Evolutionary conservation across 2,797 vertebrate genomes (phyloP).

Genomic region (Capromys pilorides): DNA sequence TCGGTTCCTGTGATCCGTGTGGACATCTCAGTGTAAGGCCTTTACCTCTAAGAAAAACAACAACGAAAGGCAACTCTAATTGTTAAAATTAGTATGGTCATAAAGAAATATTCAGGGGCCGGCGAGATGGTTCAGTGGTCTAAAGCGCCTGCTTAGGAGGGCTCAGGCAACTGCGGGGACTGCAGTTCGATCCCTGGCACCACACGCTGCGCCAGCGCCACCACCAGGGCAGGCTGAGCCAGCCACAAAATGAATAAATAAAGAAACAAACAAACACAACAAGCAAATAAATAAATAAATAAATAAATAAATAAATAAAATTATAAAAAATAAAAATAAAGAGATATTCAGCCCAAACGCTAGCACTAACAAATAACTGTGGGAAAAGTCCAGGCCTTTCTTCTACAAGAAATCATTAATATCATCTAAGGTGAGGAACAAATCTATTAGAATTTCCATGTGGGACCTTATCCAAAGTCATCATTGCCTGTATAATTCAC

Average conservation of each 20-base stretch:
- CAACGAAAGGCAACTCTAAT: conserved; percentile 58
- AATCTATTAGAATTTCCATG: conserved; percentile 33
- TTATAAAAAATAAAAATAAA: too few relatives aligned
- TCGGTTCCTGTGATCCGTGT: not conserved
- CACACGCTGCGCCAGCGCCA: too few relatives aligned
- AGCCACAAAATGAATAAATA: too few relatives aligned
- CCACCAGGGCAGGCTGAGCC: too few relatives aligned
- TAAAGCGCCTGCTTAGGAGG: too few relatives aligned
- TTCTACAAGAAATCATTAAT: conserved; percentile 48
- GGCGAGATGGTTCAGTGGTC: too few relatives aligned
- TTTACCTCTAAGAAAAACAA: conserved; percentile 65
- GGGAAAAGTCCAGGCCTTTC: conserved; percentile 49
- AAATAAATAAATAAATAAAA: too few relatives aligned
- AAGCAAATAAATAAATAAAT: too few relatives aligned
- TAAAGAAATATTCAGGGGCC: conserved; percentile 61
- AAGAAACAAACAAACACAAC: too few relatives aligned
- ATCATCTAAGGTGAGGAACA: conserved; percentile 57
- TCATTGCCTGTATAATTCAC: conserved; percentile 46
- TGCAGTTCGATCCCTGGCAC: too few relatives aligned
- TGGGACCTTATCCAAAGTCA: conserved; percentile 45
- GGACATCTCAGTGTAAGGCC: conserved; percentile 21
- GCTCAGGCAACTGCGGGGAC: too few relatives aligned
- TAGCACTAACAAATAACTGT: conserved; percentile 51
- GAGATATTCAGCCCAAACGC: conserved; percentile 58
- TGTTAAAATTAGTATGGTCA: conserved; percentile 54